phyloP scores from a whole-genome alignment of 37 sponge, comb jelly and placozoan species.

The Ephydatia muelleri region DNA sequence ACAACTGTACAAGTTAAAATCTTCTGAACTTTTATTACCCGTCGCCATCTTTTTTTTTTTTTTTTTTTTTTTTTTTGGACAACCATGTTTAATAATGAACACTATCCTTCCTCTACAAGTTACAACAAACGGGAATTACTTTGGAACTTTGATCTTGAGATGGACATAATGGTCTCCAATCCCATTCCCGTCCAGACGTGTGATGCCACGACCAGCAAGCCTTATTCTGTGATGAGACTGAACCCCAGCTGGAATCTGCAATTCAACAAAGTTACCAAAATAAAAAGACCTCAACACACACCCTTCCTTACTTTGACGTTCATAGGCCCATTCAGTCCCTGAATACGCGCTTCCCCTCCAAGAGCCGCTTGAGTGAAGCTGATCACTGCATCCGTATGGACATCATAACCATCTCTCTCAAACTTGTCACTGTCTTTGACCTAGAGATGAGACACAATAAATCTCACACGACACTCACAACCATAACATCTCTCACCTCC shows the following conservation, averaged over 20 bases:
- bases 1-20: too few species aligned
- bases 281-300: background rate
- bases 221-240: conserved; percentile 87
- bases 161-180: conserved; percentile 91
- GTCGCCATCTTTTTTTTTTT: too few species aligned
- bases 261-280: background rate
- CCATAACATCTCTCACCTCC: background rate
- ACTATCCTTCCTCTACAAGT: background rate
- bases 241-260: conserved; percentile 85
- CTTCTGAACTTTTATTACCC: too few species aligned
- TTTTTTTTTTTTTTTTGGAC: too few species aligned
- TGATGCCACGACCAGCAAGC: conserved; percentile 79
- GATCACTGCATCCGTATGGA: conserved; percentile 73
- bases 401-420: conserved; percentile 80
- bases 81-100: too few species aligned
- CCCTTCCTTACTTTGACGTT: conserved; percentile 66
- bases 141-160: conserved; percentile 84
- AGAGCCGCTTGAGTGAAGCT: conserved; percentile 87
- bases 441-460: conserved; percentile 18
- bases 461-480: too few species aligned
- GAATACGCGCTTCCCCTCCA: conserved; percentile 76
- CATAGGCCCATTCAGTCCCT: conserved; percentile 80
- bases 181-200: conserved; percentile 74
- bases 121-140: conserved; percentile 41
- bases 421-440: conserved; percentile 67